A percentile compares a stretch with the other conserved stretches of the same genome.
These are phyloP conservation scores for Narcine bancroftii DNA, from an alignment of 2,113 vertebrate species.

Conservation along the genomic window DNA sequence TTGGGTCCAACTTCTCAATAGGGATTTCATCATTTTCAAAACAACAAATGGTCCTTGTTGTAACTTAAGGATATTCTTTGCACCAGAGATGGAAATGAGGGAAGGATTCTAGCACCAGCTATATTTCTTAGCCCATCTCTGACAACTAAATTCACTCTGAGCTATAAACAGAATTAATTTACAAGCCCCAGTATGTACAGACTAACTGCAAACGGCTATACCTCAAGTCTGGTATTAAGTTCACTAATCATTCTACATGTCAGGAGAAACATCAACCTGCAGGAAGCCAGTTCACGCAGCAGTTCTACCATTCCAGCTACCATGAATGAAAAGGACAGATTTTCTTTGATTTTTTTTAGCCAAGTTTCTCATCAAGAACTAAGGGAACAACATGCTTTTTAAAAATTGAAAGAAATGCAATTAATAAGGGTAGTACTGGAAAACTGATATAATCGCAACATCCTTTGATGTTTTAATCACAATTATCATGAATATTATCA, in stretches of 20 bases:
- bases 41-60: neutral
- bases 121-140: neutral
- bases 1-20: neutral
- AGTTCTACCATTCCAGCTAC: neutral
- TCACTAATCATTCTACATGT: neutral
- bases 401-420: neutral
- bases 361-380: neutral
- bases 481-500: neutral
- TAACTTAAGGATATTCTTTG: neutral
- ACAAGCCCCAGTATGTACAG: too few relatives aligned
- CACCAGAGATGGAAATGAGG: neutral
- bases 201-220: neutral
- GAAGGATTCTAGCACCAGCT: neutral
- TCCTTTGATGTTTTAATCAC: neutral
- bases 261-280: neutral
- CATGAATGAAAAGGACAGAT: neutral
- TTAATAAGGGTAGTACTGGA: neutral
- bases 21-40: neutral
- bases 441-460: neutral
- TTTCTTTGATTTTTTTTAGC: neutral
- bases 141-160: neutral
- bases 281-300: neutral
- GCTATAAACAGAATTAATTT: constrained; percentile 3
- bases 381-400: neutral
- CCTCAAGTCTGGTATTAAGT: neutral